A percentile compares a stretch with the other conserved stretches of the same genome.
These are phyloP conservation scores for Rotaria magnacalcarata DNA, from an alignment of 2,888 invertebrate species.

Conservation along the genomic window DNA sequence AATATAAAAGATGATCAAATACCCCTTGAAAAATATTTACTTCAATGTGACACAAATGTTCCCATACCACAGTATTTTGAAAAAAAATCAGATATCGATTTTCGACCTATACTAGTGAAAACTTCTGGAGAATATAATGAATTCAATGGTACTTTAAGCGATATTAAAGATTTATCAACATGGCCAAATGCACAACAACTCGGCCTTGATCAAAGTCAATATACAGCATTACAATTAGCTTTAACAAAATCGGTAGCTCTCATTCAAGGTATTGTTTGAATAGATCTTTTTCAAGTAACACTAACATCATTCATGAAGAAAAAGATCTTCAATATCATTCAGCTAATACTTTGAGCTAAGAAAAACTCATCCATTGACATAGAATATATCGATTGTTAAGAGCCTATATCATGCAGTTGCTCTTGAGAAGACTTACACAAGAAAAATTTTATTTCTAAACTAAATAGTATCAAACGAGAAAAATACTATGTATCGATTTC, in stretches of 20 bases:
- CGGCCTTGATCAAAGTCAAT: slow-evolving; percentile 53
- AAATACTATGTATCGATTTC: too few species aligned
- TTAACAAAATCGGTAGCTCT: slow-evolving; percentile 55
- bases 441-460: too few species aligned
- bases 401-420: too few species aligned
- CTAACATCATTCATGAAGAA: too few species aligned
- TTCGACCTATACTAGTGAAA: slow-evolving; percentile 30
- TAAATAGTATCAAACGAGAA: too few species aligned
- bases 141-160: not conserved
- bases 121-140: not conserved
- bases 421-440: too few species aligned
- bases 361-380: too few species aligned
- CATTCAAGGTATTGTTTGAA: slow-evolving; percentile 50
- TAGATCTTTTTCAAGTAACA: too few species aligned
- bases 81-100: slow-evolving; percentile 30
- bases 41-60: slow-evolving; percentile 48
- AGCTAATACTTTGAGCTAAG: too few species aligned
- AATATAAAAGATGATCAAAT: slow-evolving; percentile 60
- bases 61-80: slow-evolving; percentile 28
- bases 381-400: too few species aligned
- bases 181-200: slow-evolving; percentile 52
- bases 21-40: slow-evolving; percentile 42
- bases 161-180: slow-evolving; percentile 35
- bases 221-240: slow-evolving; percentile 52
- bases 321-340: too few species aligned